phyloP scores from a whole-genome alignment of 2,797 vertebrate genomes.

The Okamejei kenojei region DNA sequence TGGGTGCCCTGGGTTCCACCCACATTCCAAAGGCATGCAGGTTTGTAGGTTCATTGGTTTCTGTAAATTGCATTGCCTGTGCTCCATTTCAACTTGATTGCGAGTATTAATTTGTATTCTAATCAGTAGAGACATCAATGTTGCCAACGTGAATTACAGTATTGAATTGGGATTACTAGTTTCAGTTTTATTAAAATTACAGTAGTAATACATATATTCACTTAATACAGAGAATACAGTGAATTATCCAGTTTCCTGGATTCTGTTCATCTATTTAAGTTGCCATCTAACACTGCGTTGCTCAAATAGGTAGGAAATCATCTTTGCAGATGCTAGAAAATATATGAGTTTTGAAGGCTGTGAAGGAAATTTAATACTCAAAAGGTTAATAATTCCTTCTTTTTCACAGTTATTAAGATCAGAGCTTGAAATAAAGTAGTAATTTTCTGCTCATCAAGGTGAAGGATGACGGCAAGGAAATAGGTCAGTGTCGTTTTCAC shows the following conservation, averaged over 20 bases:
- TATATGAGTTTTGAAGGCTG: background rate
- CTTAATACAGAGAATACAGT: background rate
- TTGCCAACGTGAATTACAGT: background rate
- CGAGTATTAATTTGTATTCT: background rate
- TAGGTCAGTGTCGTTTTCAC: background rate
- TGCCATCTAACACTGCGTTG: background rate
- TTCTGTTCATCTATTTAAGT: background rate
- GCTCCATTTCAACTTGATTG: background rate
- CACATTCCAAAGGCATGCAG: too few species aligned
- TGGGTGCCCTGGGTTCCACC: too few species aligned
- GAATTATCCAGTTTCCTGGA: background rate
- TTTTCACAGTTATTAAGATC: constrained; percentile 15
- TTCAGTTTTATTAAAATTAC: background rate
- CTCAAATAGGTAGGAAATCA: constrained; percentile 12
- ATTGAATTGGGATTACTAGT: background rate
- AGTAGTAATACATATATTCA: background rate
- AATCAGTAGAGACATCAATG: background rate
- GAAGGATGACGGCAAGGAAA: background rate
- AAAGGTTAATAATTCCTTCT: constrained; percentile 33
- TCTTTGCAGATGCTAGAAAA: constrained; percentile 22
- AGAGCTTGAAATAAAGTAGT: constrained; percentile 13
- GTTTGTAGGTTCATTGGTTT: too few species aligned
- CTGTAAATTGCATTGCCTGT: background rate
- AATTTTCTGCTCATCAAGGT: constrained; percentile 18
- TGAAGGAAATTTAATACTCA: constrained; percentile 12